A percentile compares a stretch with the other conserved stretches of the same genome.
These are phyloP conservation scores for Holacanthella duospinosa DNA, from an alignment of 2,888 invertebrate species.

Conservation along the genomic window DNA sequence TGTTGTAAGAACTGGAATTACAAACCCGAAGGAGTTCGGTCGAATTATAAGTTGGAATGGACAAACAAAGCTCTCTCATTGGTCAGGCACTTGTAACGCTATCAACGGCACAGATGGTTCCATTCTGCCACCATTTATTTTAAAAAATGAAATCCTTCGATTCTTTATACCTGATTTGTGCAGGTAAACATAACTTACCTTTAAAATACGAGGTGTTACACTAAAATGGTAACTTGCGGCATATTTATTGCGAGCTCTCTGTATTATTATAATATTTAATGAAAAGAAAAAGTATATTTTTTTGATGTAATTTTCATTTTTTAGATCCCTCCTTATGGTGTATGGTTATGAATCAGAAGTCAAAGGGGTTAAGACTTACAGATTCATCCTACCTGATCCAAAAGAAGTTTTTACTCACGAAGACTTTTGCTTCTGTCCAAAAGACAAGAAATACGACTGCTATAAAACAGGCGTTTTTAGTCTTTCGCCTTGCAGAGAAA, in stretches of 20 bases:
- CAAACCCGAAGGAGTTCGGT: slow-evolving; percentile 34
- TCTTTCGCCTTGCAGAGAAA: slow-evolving; percentile 34
- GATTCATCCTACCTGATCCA: slow-evolving; percentile 35
- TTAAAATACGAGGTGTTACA: too few species aligned
- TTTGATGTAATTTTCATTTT: not conserved
- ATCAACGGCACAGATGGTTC: slow-evolving; percentile 36
- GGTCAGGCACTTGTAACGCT: slow-evolving; percentile 30
- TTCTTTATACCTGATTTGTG: slow-evolving; percentile 36
- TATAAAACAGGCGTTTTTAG: slow-evolving; percentile 34
- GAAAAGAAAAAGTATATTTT: not conserved
- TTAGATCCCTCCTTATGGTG: slow-evolving; percentile 28
- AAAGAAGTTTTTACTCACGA: slow-evolving; percentile 32
- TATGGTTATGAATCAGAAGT: slow-evolving; percentile 25
- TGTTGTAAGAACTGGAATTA: slow-evolving; percentile 30
- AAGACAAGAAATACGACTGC: slow-evolving; percentile 31
- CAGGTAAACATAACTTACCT: slow-evolving; percentile 22
- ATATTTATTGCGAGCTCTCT: too few species aligned
- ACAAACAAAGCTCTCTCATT: slow-evolving; percentile 33
- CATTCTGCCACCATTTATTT: slow-evolving; percentile 32
- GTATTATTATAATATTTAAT: too few species aligned
- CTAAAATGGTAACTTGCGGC: too few species aligned
- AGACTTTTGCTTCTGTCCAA: slow-evolving; percentile 35
- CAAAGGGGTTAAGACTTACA: slow-evolving; percentile 26
- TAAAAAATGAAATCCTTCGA: slow-evolving; percentile 30
- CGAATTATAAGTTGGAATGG: slow-evolving; percentile 36